Conservation (phyloP, 1,140 invertebrate genomes). For the Leptinotarsa defecta region DNA sequence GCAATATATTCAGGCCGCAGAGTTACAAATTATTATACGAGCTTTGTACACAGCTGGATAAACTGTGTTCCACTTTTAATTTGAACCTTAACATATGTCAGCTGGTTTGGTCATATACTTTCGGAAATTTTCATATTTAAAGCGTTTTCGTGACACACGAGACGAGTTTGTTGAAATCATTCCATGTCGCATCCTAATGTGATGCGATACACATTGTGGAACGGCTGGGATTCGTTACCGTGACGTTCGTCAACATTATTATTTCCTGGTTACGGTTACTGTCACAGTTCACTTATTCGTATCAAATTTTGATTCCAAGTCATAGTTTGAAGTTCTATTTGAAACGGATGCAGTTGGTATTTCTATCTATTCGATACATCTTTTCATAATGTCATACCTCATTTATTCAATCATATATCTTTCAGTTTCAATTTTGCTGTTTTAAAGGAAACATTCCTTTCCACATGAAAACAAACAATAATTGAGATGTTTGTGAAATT, state of each 20-base stretch:
- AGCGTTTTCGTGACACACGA: constrained; percentile 20
- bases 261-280: background rate
- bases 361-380: too few relatives aligned
- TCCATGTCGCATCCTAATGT: background rate
- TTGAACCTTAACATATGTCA: constrained; percentile 28
- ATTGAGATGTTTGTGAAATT: too few relatives aligned
- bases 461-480: too few relatives aligned
- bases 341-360: too few relatives aligned
- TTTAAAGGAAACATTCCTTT: too few relatives aligned
- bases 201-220: background rate
- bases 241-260: background rate
- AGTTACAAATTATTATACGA: constrained; percentile 25
- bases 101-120: constrained; percentile 27
- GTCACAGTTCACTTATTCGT: background rate
- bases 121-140: constrained; percentile 22
- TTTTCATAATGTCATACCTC: too few relatives aligned
- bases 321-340: too few relatives aligned
- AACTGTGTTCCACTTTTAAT: constrained; percentile 25
- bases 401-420: too few relatives aligned
- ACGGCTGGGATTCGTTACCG: background rate
- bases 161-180: background rate
- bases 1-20: constrained; percentile 6
- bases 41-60: constrained; percentile 23
- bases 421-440: too few relatives aligned
- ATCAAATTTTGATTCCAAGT: too few relatives aligned